phyloP scores from a whole-genome alignment of 1,140 invertebrate genomes.

The Ostrea denselamellosa region DNA sequence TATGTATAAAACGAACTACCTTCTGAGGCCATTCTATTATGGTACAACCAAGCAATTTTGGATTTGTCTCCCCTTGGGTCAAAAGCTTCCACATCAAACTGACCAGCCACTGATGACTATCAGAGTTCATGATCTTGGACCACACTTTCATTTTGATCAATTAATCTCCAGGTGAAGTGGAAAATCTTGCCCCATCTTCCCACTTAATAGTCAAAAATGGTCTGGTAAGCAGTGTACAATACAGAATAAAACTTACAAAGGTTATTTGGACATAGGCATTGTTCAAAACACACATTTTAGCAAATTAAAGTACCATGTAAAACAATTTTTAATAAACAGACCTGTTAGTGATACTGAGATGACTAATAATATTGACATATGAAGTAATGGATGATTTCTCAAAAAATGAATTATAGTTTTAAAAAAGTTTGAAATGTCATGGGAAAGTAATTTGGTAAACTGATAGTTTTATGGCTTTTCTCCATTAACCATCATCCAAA shows the following conservation, averaged over 20 bases:
- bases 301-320: neutral
- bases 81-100: neutral
- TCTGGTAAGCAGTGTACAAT: neutral
- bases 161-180: neutral
- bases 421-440: neutral
- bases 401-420: neutral
- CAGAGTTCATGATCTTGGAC: neutral
- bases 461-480: neutral
- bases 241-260: neutral
- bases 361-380: neutral
- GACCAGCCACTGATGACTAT: neutral
- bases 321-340: neutral
- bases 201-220: neutral
- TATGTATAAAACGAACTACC: too few species aligned
- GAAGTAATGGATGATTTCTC: conserved; percentile 2
- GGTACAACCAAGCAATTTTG: neutral
- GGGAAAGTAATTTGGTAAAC: neutral
- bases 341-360: neutral
- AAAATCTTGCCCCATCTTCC: conserved; percentile 14
- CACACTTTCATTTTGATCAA: neutral
- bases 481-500: neutral
- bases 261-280: neutral
- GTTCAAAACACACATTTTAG: neutral
- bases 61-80: neutral
- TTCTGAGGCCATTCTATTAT: too few species aligned